phyloP scores from a whole-genome alignment of 2,113 vertebrate species.

The Cheirogaleus medius region DNA sequence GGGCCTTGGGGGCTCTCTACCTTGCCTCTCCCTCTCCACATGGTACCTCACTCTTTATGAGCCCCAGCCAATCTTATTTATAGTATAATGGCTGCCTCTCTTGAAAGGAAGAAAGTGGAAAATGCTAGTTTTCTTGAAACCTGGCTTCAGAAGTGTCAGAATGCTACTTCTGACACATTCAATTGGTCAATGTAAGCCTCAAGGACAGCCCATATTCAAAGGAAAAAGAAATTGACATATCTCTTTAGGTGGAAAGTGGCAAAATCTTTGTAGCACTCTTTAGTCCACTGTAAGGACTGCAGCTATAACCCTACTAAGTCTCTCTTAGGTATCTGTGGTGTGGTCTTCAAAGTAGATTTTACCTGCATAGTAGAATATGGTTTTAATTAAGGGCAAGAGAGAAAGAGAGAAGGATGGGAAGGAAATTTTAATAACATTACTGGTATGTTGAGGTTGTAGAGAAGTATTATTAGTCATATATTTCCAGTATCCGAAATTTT shows the following conservation, averaged over 20 bases:
- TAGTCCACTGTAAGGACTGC: background rate
- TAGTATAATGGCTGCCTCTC: background rate
- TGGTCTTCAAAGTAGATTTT: background rate
- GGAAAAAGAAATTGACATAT: background rate
- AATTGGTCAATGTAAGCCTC: background rate
- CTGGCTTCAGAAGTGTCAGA: background rate
- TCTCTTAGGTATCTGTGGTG: background rate
- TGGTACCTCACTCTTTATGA: background rate
- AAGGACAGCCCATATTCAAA: background rate
- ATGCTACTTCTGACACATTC: background rate
- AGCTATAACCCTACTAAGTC: background rate
- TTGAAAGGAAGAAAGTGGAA: background rate
- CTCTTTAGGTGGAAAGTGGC: background rate
- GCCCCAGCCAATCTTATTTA: background rate
- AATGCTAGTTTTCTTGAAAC: background rate
- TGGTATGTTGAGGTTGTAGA: background rate
- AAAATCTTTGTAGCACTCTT: background rate
- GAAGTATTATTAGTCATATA: background rate
- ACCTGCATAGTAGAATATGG: background rate
- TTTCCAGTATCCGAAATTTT: background rate
- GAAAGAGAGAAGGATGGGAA: background rate
- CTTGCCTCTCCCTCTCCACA: no score
- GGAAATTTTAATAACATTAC: background rate
- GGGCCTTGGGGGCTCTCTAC: fast-evolving
- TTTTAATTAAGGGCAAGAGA: background rate